Conservation (phyloP, 2,888 invertebrate genomes). For the Epirrita christyi region DNA sequence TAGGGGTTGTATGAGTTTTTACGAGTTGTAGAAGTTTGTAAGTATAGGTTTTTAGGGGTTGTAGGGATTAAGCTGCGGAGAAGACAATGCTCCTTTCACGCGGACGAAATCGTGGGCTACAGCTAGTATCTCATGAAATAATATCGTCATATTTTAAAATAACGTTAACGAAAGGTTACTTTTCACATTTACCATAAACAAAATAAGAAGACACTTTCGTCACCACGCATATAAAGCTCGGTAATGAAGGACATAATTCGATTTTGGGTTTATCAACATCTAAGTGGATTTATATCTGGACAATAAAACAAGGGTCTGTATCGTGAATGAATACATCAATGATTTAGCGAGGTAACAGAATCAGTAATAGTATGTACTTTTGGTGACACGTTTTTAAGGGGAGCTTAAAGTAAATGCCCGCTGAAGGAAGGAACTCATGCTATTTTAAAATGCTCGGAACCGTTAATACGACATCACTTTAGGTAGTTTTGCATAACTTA, state of each 20-base stretch:
- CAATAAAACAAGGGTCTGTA: conserved; percentile 64
- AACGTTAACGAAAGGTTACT: not conserved
- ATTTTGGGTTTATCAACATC: conserved; percentile 68
- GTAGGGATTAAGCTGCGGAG: too few relatives aligned
- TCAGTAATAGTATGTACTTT: conserved; percentile 5
- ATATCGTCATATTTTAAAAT: conserved; percentile 1
- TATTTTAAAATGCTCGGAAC: too few relatives aligned
- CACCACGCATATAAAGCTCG: conserved; percentile 43
- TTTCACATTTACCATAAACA: conserved; percentile 24
- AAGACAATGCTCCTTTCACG: too few relatives aligned
- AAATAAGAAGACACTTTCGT: conserved; percentile 33
- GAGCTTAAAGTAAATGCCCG: not conserved
- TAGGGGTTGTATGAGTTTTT: too few relatives aligned
- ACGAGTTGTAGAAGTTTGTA: too few relatives aligned
- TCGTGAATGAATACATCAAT: conserved; percentile 54
- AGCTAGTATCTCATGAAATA: too few relatives aligned
- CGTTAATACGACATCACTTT: too few relatives aligned
- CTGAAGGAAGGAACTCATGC: too few relatives aligned
- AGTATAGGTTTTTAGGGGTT: too few relatives aligned
- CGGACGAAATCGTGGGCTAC: too few relatives aligned
- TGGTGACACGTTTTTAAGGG: conserved; percentile 31
- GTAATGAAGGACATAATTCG: conserved; percentile 74
- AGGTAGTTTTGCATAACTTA: too few relatives aligned
- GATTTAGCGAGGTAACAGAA: conserved; percentile 24
- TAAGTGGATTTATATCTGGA: conserved; percentile 72